Percentiles rank a stretch among this genome's conserved stretches.
Evolutionary conservation across 1,140 invertebrate species (phyloP).

Genomic region (Pseudomyrmex concolor): DNA sequence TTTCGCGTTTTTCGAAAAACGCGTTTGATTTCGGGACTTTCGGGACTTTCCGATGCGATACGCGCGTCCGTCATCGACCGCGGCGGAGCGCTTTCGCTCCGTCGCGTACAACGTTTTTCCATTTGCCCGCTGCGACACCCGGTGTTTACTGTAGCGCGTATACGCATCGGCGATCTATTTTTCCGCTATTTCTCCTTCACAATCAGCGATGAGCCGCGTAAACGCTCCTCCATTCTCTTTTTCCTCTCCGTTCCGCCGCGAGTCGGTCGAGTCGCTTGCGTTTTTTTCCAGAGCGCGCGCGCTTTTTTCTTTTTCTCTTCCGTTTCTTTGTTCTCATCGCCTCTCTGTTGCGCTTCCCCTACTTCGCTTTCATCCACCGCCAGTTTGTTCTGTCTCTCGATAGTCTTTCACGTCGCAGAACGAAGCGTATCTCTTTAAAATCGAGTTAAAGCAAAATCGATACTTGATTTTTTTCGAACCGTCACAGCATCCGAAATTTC

Average conservation of each 20-base stretch:
- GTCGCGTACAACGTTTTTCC: conserved; percentile 66
- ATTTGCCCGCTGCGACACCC: conserved; percentile 59
- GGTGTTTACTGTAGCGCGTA: conserved; percentile 53
- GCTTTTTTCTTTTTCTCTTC: not conserved
- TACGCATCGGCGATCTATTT: conserved; percentile 51
- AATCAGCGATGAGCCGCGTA: conserved; percentile 37
- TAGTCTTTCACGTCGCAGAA: conserved; percentile 2
- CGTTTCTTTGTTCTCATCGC: conserved; percentile 23
- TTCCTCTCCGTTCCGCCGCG: not conserved
- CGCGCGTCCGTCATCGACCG: not conserved
- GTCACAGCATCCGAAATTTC: no score
- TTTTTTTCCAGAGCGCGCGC: conserved; percentile 8
- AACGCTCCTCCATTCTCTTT: conserved; percentile 19
- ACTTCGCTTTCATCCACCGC: conserved; percentile 2
- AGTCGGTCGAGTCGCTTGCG: not conserved
- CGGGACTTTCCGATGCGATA: conserved; percentile 29
- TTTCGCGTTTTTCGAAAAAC: conserved; percentile 11
- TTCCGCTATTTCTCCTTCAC: conserved; percentile 51
- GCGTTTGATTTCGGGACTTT: conserved; percentile 31
- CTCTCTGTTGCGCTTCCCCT: conserved; percentile 7
- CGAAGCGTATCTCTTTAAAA: not conserved
- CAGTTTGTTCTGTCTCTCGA: conserved; percentile 13
- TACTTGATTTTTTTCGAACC: not conserved
- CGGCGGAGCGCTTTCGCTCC: not conserved
- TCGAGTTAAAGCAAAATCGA: conserved; percentile 11